These are phyloP conservation scores for Menidia beryllina DNA, from an alignment of 2,113 vertebrate species.

Conservation along the genomic window DNA sequence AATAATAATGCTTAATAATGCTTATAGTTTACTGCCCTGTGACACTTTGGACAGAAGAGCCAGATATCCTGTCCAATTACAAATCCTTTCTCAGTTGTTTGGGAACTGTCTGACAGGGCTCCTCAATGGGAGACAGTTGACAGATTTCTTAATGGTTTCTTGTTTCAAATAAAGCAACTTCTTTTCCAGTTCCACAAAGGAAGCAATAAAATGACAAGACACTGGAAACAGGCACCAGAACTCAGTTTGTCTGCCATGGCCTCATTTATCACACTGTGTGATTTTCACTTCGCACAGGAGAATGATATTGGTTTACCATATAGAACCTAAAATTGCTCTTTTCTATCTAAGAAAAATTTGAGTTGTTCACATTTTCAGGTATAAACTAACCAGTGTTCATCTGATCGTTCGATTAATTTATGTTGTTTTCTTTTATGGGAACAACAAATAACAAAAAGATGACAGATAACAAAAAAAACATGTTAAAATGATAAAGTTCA, in stretches of 20 bases:
- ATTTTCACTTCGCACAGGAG: slow-evolving; percentile 6
- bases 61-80: slow-evolving; percentile 39
- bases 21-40: slow-evolving; percentile 14
- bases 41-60: slow-evolving; percentile 23
- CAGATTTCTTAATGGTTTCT: slow-evolving; percentile 47
- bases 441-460: background rate
- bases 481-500: too few species aligned
- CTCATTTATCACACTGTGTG: background rate
- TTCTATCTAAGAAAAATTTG: background rate
- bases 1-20: background rate
- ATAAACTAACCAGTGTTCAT: background rate
- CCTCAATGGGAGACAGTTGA: slow-evolving; percentile 38
- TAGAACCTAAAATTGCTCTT: background rate
- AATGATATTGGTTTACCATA: background rate
- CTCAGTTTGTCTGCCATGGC: background rate
- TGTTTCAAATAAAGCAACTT: slow-evolving; percentile 40
- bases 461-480: slow-evolving; percentile 13
- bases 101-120: slow-evolving; percentile 28
- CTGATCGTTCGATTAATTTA: background rate
- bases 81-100: slow-evolving; percentile 42
- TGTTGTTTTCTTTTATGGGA: background rate
- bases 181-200: slow-evolving; percentile 31
- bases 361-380: background rate
- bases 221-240: background rate
- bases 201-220: slow-evolving; percentile 11